Base-by-base conservation (phyloP, 2,888 invertebrate species). In the Chrysina gloriosa region DNA sequence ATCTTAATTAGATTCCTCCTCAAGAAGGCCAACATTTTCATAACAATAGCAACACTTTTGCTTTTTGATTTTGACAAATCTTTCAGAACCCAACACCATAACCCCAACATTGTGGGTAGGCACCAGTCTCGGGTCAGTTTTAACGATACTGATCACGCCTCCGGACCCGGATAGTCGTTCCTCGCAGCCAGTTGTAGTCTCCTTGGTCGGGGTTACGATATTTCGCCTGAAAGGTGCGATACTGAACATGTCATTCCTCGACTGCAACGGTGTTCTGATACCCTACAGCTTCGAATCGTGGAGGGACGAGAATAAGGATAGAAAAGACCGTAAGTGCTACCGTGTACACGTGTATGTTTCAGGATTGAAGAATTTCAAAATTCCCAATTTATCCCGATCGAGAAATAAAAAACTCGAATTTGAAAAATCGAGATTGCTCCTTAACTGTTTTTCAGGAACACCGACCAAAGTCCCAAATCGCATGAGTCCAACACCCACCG, bases 41-140 rank as follows among this genome's bases (percentile, higher is more conserved):
- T n/a, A n/a, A n/a, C n/a, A n/a, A n/a, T n/a, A n/a, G n/a, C n/a
- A n/a, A n/a, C n/a, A n/a, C n/a, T n/a, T n/a, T n/a, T n/a, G n/a
- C n/a, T n/a, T n/a, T n/a, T n/a, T n/a, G n/a, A n/a, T n/a, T n/a
- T n/a, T n/a, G n/a, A n/a, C n/a, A n/a, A n/a, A n/a, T n/a, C n/a
- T 77, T 79, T 21, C 83, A 97, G 97, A 97, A 86, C 91, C 93
- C 77, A 89, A 90, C 82, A 88, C 91, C 77, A 87, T 92, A 80
- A 84, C 88, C 78, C 97, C 98, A 75, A 97, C 97, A 77, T 86
- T 99, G 74, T 99, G 98, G 98, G 92, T 98, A 78, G 98, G 99
- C 78, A 98, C 98, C 75, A 96, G 96, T 84, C 88, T 95, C 78
- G 99, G 99, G 77, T 97, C 98, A 69, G 95, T 97, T 81, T 89